phyloP scores from a whole-genome alignment of 1,140 invertebrate genomes.

The Hesperophylax magnus region DNA sequence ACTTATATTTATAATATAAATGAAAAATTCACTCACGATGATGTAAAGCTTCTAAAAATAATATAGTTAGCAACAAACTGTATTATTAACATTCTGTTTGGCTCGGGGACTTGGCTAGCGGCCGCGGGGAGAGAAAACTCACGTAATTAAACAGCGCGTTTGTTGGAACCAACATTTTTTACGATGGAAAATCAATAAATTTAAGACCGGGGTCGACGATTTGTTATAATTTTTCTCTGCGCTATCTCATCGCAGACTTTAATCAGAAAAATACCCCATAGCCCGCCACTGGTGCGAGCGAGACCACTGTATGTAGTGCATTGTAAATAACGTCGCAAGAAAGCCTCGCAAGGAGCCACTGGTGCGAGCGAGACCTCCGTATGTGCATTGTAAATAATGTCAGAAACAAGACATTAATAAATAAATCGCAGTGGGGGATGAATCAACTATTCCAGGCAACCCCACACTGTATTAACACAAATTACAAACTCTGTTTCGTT shows the following conservation, averaged over 20 bases:
- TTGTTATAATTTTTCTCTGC: slow-evolving; percentile 55
- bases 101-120: slow-evolving; percentile 5
- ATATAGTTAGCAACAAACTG: slow-evolving; percentile 45
- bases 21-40: not conserved
- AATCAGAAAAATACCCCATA: slow-evolving; percentile 34
- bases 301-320: slow-evolving; percentile 39
- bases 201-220: slow-evolving; percentile 56
- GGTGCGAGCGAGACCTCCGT: slow-evolving; percentile 26
- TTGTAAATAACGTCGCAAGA: slow-evolving; percentile 38
- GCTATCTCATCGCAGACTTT: slow-evolving; percentile 43
- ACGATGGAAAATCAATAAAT: slow-evolving; percentile 58
- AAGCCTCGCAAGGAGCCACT: not conserved
- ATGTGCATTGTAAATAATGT: slow-evolving; percentile 45
- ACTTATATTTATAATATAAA: slow-evolving; percentile 1
- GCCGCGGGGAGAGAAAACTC: slow-evolving; percentile 20
- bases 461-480: not conserved
- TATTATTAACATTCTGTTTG: not conserved
- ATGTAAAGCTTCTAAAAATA: slow-evolving; percentile 45
- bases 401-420: slow-evolving; percentile 26
- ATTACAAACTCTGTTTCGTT: not conserved
- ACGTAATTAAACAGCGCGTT: slow-evolving; percentile 32
- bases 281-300: slow-evolving; percentile 22
- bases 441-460: slow-evolving; percentile 5
- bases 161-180: slow-evolving; percentile 51
- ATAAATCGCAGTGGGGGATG: slow-evolving; percentile 43